These are phyloP conservation scores for Drosophila teissieri DNA, from an alignment of 1,140 invertebrate genomes.

Conservation along the genomic window DNA sequence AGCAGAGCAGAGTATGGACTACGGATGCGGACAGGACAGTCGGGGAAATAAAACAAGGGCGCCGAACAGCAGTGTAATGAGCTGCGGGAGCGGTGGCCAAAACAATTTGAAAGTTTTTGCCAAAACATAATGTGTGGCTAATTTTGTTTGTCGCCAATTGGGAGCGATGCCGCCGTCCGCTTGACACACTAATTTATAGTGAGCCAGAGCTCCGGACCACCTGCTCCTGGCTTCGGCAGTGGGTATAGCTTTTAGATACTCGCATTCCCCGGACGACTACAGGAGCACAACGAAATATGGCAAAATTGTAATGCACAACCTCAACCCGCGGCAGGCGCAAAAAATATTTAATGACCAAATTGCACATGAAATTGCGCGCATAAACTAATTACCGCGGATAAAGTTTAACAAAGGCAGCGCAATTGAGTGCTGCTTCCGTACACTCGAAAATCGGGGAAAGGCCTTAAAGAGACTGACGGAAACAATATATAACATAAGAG, in stretches of 20 bases:
- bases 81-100: slow-evolving; percentile 42
- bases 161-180: slow-evolving; percentile 53
- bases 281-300: slow-evolving; percentile 50
- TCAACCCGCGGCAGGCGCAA: slow-evolving; percentile 18
- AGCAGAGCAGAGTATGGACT: background rate
- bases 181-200: slow-evolving; percentile 72
- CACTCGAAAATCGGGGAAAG: slow-evolving; percentile 38
- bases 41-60: slow-evolving; percentile 30
- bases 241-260: slow-evolving; percentile 60
- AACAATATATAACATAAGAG: too few species aligned
- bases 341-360: slow-evolving; percentile 74
- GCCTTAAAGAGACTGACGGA: too few species aligned
- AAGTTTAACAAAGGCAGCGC: slow-evolving; percentile 72
- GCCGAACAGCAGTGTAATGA: slow-evolving; percentile 7
- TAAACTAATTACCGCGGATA: slow-evolving; percentile 82
- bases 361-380: slow-evolving; percentile 82
- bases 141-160: slow-evolving; percentile 83
- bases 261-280: slow-evolving; percentile 35
- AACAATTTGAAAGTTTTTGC: slow-evolving; percentile 80
- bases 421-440: slow-evolving; percentile 20
- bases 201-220: slow-evolving; percentile 51
- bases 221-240: slow-evolving; percentile 50
- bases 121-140: slow-evolving; percentile 81
- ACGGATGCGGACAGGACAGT: background rate
- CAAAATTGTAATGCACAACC: slow-evolving; percentile 65